Evolutionary conservation across 2,888 invertebrate genomes (phyloP).

Genomic region (Nomada hirtipes): DNA sequence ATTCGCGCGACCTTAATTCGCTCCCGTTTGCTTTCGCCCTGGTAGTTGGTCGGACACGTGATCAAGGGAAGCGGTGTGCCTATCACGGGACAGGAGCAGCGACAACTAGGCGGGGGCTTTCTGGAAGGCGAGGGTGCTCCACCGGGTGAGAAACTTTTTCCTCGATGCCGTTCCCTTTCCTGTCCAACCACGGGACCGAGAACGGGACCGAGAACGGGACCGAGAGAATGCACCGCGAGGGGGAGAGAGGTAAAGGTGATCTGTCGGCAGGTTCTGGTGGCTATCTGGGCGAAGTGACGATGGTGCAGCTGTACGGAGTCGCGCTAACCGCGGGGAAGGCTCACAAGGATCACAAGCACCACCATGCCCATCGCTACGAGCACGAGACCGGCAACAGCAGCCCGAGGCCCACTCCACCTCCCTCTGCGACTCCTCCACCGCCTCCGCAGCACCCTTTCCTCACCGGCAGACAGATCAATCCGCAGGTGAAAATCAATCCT

Average conservation of each 20-base stretch:
- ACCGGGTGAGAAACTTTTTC: conserved; percentile 80
- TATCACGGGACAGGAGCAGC: conserved; percentile 91
- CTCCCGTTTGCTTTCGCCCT: not conserved
- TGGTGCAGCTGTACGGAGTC: conserved; percentile 92
- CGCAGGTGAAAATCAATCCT: conserved; percentile 83
- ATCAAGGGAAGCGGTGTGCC: conserved; percentile 91
- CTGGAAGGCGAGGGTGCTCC: conserved; percentile 85
- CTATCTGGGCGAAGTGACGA: conserved; percentile 91
- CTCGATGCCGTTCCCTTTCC: not conserved
- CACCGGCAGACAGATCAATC: conserved; percentile 88
- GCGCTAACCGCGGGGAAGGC: conserved; percentile 94
- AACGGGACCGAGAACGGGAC: too few species aligned
- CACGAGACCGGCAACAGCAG: conserved; percentile 89
- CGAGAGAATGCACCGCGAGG: too few species aligned
- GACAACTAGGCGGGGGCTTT: conserved; percentile 86
- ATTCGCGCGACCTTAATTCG: conserved; percentile 12
- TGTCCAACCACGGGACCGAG: not conserved
- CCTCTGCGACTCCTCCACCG: conserved; percentile 86
- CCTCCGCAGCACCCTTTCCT: conserved; percentile 86
- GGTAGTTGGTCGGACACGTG: conserved; percentile 90
- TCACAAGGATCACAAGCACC: conserved; percentile 94
- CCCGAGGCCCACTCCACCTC: conserved; percentile 86
- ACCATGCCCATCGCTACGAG: conserved; percentile 92
- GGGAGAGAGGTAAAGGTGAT: too few species aligned
- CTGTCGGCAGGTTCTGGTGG: conserved; percentile 86